phyloP scores from a whole-genome alignment of 2,888 invertebrate species.

The Volucella inflata region DNA sequence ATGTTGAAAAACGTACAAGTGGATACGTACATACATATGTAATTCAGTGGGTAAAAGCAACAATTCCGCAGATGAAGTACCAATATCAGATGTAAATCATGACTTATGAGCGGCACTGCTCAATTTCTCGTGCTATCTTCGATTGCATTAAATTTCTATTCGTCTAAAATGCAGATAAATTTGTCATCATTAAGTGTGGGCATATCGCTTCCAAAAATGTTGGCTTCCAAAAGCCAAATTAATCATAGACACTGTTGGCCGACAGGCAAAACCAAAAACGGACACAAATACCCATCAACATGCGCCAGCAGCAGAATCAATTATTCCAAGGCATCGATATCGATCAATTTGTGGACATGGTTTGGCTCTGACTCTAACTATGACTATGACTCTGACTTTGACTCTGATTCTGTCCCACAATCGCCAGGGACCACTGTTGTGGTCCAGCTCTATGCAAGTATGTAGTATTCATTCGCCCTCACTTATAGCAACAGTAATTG shows the following conservation, averaged over 20 bases:
- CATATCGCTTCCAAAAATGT: constrained; percentile 60
- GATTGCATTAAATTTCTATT: constrained; percentile 61
- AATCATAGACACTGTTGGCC: constrained; percentile 58
- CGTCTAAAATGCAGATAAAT: constrained; percentile 55
- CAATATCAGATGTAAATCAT: neutral
- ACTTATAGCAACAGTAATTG: constrained; percentile 58
- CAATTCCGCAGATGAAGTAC: constrained; percentile 2
- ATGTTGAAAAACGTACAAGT: no score
- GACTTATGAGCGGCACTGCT: constrained; percentile 5
- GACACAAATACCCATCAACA: constrained; percentile 63
- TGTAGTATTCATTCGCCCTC: constrained; percentile 41
- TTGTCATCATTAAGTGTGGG: constrained; percentile 71
- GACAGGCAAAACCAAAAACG: constrained; percentile 18
- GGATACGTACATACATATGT: no score
- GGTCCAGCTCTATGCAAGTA: neutral
- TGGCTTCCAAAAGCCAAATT: constrained; percentile 61
- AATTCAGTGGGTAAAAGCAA: no score
- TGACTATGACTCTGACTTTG: neutral
- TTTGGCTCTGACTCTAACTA: constrained; percentile 1
- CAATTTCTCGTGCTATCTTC: constrained; percentile 41
- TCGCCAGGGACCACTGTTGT: no score
- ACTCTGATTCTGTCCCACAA: neutral
- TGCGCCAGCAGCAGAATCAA: constrained; percentile 72
- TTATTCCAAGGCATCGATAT: constrained; percentile 71
- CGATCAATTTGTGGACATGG: constrained; percentile 72